Evolutionary conservation across 2,888 invertebrate species (phyloP), one percentile per base, ranked within the genome.

Genomic region (Conchocele bisecta): DNA sequence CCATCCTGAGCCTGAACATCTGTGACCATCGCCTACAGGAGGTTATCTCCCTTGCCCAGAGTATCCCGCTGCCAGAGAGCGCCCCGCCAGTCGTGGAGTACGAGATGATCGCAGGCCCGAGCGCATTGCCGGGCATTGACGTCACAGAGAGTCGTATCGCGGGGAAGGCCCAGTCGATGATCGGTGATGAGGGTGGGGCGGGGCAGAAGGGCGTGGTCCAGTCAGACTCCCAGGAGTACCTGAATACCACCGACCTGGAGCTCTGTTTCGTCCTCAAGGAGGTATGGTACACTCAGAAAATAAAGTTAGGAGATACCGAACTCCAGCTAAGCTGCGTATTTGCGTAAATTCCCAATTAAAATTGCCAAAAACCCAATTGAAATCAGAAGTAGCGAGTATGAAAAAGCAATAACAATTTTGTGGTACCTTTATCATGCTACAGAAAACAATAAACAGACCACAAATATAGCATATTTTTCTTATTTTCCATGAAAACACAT

Each of bases 1-100:
- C 93, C 1, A 85, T 91, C 59, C 80, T 93, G n/a, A 91, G 91
- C 42, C 77, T 93, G 6, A 88, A 84, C 51, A 84, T 93, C 61
- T 92, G 93, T 13, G 93, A 93, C 80, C 83, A 86, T 53, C 89
- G 93, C 24, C 85, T 93, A 33, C 85, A 93, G 37, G 91, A 93
- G 76, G 85, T 93, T 24, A 83, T 93, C 48, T 88, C 88, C 15
- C 89, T 93, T 24, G 88, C 88, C 15, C 85, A 91, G 54, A 92
- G 92, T 77, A 92, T 93, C 65, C 93, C 93, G 2, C 84, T 91
- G 39, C 92, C 93, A 9, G 88, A 86, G 46, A 78, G 57, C 0
- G 42, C 48, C 11, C 70, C 67, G 1, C 53, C 53, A n/a, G 67
- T 56, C 20, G 22, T 20, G n/a, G 2, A 46, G 46, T 35, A 35